Conservation (phyloP, 2,113 vertebrate genomes). For the Scalopus aquaticus region DNA sequence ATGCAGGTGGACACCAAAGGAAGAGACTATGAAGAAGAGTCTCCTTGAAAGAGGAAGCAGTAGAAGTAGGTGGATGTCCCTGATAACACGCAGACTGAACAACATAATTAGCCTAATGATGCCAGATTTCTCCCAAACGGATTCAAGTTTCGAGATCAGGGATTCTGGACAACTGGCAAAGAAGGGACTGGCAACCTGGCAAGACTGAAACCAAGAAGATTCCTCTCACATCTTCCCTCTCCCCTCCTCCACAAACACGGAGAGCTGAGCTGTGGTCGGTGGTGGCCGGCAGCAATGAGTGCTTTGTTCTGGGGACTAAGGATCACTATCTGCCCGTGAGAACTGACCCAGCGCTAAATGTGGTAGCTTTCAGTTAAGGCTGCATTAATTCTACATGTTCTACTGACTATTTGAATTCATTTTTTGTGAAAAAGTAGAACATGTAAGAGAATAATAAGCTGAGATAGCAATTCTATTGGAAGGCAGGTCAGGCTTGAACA, state of each 20-base stretch:
- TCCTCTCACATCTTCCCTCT: background rate
- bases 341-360: background rate
- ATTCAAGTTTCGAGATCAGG: background rate
- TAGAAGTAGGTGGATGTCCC: background rate
- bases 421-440: background rate
- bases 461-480: background rate
- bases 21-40: background rate
- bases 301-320: background rate
- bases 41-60: background rate
- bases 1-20: background rate
- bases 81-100: background rate
- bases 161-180: background rate
- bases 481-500: background rate
- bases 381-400: background rate
- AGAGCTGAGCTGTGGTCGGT: too few species aligned
- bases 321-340: background rate
- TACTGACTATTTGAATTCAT: background rate
- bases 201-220: background rate
- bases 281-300: background rate
- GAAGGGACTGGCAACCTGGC: background rate
- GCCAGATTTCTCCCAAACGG: background rate
- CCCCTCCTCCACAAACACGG: background rate
- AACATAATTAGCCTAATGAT: background rate
- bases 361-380: background rate
- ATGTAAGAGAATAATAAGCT: background rate